Evolutionary conservation across 2,888 invertebrate species (phyloP), one percentile per base, ranked within the genome.

Genomic region (Mantis religiosa): DNA sequence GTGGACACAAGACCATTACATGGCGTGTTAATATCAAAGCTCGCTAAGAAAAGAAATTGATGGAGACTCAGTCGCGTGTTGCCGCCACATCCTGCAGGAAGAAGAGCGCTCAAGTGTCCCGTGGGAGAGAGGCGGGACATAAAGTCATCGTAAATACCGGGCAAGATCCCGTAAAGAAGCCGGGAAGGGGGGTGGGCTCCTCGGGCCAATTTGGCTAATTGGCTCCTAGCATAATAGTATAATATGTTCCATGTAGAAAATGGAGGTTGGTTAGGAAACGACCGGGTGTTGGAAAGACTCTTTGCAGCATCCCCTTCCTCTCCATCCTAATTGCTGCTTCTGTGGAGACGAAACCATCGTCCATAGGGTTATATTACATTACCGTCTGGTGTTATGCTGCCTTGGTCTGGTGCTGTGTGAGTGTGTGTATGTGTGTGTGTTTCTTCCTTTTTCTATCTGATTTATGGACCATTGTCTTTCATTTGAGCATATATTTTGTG

Each of bases 401-500:
- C 83, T 28, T 82, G 82, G 1, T 87, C 82, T 34, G 82, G 47
- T 34, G 34, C 47, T n/a, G n/a, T n/a, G n/a, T n/a, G n/a, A n/a
- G n/a, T n/a, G n/a, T 8, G 34, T 83, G 28, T 83, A 30, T 71
- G 84, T 41, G 84, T 85, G 54, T 71, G 54, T 71, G 54, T 71
- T 87, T 84, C 41, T 88, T 86, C 87, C 89, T 89, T 89, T 90
- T 88, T 85, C 89, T 82, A 88, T 90, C 92, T 93, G 93, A 93
- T 93, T 93, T 93, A 93, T 93, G 92, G 92, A 92, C 93, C 93
- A 93, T 93, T 93, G 93, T 93, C 93, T 93, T 93, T 93, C 93
- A 93, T 93, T 93, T 92, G 92, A 93, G 92, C 93, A 93, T 93
- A 93, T 93, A 93, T 93, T 93, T 93, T 92, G 93, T 87, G 90